These are phyloP conservation scores for Hippopotamyrus pictus DNA, from an alignment of 2,797 vertebrate genomes.

Conservation along the genomic window DNA sequence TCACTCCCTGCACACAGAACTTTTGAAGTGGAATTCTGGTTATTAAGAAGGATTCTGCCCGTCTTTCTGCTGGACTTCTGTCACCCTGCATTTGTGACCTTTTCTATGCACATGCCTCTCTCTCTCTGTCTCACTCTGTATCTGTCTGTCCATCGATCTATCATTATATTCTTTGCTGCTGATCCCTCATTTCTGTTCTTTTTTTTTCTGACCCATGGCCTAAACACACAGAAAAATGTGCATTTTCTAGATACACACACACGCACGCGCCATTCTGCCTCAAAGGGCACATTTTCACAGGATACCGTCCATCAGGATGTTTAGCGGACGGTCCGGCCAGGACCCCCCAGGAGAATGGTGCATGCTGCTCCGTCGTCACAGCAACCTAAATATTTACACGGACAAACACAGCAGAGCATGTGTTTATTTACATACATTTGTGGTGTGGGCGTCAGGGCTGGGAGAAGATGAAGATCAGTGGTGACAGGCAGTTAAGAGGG, in stretches of 20 bases:
- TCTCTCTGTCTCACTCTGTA: neutral
- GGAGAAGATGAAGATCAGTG: neutral
- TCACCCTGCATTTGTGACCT: neutral
- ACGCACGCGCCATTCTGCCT: neutral
- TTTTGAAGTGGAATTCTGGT: neutral
- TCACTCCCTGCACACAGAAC: neutral
- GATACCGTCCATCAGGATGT: slow-evolving; percentile 33
- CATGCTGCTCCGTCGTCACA: neutral
- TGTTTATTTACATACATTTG: neutral
- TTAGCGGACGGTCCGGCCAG: slow-evolving; percentile 16
- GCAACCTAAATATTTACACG: slow-evolving; percentile 13
- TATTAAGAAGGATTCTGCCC: neutral
- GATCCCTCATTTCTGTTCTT: neutral
- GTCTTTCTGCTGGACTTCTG: neutral
- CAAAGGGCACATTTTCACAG: slow-evolving; percentile 16
- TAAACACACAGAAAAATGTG: neutral
- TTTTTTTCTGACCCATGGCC: neutral
- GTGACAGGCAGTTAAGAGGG: neutral
- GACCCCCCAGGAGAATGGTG: neutral
- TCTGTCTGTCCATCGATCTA: neutral
- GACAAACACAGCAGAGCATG: neutral
- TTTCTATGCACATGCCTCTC: neutral
- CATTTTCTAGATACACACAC: neutral
- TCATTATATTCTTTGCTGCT: neutral
- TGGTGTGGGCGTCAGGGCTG: neutral